These are phyloP conservation scores for Atherinomorus stipes DNA, from an alignment of 2,113 vertebrate genomes.

Conservation along the genomic window DNA sequence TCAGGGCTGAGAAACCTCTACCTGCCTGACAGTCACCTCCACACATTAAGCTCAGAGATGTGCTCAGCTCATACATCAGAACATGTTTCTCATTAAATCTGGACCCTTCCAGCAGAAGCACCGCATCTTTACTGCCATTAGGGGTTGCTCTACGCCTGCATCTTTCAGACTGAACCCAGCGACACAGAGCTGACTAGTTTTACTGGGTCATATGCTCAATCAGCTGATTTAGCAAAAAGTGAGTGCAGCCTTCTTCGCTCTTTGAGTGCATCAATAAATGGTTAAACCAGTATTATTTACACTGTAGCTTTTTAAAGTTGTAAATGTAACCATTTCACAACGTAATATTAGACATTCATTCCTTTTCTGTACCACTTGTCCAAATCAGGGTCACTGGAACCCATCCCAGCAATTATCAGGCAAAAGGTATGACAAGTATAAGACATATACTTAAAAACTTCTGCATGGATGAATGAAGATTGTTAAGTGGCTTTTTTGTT, in stretches of 20 bases:
- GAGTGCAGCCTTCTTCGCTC: background rate
- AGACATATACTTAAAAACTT: too few relatives aligned
- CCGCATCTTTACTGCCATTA: conserved; percentile 30
- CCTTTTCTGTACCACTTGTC: too few relatives aligned
- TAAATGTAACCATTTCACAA: background rate
- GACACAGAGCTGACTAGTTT: conserved; percentile 9
- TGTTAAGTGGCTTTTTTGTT: too few relatives aligned
- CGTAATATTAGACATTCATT: too few relatives aligned
- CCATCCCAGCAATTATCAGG: too few relatives aligned
- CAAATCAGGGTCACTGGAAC: too few relatives aligned
- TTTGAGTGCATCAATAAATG: background rate
- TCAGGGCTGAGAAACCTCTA: background rate
- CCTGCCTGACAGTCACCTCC: background rate
- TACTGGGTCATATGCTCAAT: conserved; percentile 24
- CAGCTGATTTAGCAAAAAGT: conserved; percentile 14
- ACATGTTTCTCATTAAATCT: background rate
- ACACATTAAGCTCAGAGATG: background rate
- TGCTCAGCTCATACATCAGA: background rate
- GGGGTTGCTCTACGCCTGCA: conserved; percentile 38
- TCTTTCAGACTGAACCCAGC: conserved; percentile 4
- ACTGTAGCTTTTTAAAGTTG: background rate
- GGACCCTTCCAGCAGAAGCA: background rate
- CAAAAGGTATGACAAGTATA: too few relatives aligned
- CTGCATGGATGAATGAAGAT: too few relatives aligned
- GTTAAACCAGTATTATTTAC: background rate